Conservation (phyloP, 2,113 vertebrate species). For the Leptobrachium leishanense region DNA sequence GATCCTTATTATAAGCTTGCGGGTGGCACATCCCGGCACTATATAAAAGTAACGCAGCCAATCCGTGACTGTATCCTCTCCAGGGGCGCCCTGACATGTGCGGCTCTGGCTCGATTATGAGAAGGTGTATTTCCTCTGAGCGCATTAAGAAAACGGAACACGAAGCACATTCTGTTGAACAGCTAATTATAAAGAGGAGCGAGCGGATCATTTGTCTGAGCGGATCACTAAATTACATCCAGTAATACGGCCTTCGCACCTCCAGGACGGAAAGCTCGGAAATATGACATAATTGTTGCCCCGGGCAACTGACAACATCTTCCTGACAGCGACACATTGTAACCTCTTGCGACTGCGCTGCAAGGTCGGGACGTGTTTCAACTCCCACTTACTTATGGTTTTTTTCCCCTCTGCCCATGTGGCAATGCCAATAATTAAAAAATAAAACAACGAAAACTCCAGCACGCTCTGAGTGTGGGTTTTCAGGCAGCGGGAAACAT, state of each 20-base stretch:
- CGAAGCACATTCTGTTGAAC: conserved; percentile 3
- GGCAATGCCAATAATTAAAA: background rate
- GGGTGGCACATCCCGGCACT: no score
- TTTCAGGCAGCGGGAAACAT: conserved; percentile 26
- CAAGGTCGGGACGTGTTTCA: conserved; percentile 18
- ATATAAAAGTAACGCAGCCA: no score
- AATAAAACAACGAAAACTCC: conserved; percentile 9
- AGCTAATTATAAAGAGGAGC: conserved; percentile 27
- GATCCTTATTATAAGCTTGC: no score
- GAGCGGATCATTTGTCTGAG: background rate
- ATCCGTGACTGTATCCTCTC: no score
- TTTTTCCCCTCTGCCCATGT: conserved; percentile 7
- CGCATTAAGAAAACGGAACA: conserved; percentile 13
- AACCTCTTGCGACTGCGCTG: conserved; percentile 9
- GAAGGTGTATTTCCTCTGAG: conserved; percentile 26
- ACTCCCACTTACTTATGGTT: background rate
- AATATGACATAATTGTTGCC: conserved; percentile 22
- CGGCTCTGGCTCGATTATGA: background rate
- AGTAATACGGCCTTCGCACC: conserved; percentile 11
- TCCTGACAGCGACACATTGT: conserved; percentile 2
- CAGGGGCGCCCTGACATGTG: background rate
- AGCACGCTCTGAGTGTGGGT: background rate
- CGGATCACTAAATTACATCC: conserved; percentile 4
- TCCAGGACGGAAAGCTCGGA: background rate
- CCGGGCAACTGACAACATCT: conserved; percentile 6